phyloP scores from a whole-genome alignment of 2,888 invertebrate species.

The Tinea trinotella region DNA sequence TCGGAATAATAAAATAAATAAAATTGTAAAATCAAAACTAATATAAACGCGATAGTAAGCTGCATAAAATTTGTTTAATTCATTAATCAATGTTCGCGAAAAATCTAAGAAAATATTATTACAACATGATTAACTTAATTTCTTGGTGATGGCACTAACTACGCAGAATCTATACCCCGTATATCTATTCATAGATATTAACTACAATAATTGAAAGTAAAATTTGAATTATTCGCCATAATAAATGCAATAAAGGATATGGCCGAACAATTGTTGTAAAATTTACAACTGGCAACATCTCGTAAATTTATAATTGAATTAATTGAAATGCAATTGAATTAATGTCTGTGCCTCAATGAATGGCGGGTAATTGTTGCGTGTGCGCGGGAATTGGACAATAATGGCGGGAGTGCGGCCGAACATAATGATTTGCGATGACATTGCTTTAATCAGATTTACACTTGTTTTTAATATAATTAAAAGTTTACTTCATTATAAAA shows the following conservation, averaged over 20 bases:
- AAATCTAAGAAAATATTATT: too few relatives aligned
- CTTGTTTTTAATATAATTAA: neutral
- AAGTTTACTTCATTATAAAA: too few relatives aligned
- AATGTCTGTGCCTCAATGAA: constrained; percentile 35
- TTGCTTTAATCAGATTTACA: neutral
- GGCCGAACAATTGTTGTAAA: constrained; percentile 24
- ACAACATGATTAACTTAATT: too few relatives aligned
- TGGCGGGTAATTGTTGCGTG: constrained; percentile 43
- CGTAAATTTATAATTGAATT: constrained; percentile 58
- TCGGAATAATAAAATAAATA: too few relatives aligned
- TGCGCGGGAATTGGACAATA: constrained; percentile 25
- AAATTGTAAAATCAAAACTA: too few relatives aligned
- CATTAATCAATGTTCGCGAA: too few relatives aligned
- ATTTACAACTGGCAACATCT: constrained; percentile 66
- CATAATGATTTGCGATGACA: neutral
- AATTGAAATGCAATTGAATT: constrained; percentile 35
- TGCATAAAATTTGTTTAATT: too few relatives aligned
- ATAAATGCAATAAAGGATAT: neutral
- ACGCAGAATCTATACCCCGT: neutral
- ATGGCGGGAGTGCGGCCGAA: neutral
- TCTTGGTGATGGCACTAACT: too few relatives aligned
- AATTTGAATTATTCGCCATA: neutral
- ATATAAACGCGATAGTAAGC: too few relatives aligned
- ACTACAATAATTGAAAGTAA: neutral
- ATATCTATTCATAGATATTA: too few relatives aligned